phyloP scores from a whole-genome alignment of 1,140 invertebrate species.

The Magallana ariakensis region DNA sequence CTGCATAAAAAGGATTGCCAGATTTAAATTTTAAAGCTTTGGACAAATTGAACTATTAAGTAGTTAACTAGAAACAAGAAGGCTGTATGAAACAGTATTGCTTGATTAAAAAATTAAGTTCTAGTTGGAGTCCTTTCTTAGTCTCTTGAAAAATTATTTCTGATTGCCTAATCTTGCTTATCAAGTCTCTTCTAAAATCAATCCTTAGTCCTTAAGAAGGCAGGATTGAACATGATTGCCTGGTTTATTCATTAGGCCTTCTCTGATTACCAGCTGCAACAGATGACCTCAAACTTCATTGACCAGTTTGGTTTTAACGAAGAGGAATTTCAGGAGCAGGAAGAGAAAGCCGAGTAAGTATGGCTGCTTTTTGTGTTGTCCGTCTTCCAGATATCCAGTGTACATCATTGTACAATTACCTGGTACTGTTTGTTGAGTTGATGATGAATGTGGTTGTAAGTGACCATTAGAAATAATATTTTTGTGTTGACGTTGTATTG shows the following conservation, averaged over 20 bases:
- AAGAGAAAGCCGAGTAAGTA: constrained; percentile 83
- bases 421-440: too few relatives aligned
- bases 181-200: neutral
- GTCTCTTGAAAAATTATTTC: neutral
- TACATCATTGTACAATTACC: too few relatives aligned
- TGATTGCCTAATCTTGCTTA: neutral
- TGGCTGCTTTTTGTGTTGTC: neutral
- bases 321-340: constrained; percentile 85
- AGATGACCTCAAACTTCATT: constrained; percentile 83
- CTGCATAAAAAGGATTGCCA: too few relatives aligned
- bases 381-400: neutral
- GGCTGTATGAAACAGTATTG: too few relatives aligned
- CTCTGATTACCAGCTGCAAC: constrained; percentile 83
- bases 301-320: constrained; percentile 86
- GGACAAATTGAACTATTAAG: too few relatives aligned
- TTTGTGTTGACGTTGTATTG: too few relatives aligned
- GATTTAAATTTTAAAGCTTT: too few relatives aligned
- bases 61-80: too few relatives aligned
- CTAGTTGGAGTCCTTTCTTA: neutral
- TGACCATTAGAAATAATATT: too few relatives aligned
- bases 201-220: constrained; percentile 5
- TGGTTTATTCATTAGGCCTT: constrained; percentile 81
- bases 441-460: too few relatives aligned
- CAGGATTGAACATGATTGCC: constrained; percentile 51
- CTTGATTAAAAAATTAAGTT: too few relatives aligned